A percentile compares a stretch with the other conserved stretches of the same genome.
Conservation (phyloP, 2,888 invertebrate species). For the Creontiades dilutus region DNA sequence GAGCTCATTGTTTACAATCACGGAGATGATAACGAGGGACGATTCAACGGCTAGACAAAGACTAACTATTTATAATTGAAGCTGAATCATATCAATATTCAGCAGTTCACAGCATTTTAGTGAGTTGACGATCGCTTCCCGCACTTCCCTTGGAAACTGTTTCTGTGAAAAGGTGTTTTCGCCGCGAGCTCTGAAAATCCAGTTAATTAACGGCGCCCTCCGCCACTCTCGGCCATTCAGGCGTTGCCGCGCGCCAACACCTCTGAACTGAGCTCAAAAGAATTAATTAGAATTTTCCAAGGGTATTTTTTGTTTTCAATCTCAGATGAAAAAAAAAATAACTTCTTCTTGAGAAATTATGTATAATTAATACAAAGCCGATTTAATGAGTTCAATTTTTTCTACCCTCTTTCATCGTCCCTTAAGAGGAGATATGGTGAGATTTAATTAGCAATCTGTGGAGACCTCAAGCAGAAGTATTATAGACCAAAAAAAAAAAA, state of each 20-base stretch:
- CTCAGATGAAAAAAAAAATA: neutral
- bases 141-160: neutral
- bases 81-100: no score
- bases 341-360: neutral
- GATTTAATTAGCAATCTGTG: neutral
- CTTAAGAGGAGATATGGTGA: neutral
- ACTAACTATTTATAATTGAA: no score
- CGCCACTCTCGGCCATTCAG: neutral
- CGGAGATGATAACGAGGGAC: no score
- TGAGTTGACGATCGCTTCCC: neutral
- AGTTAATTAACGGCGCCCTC: slow-evolving; percentile 10
- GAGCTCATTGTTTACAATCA: no score
- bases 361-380: neutral
- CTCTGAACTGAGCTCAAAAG: neutral
- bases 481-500: no score
- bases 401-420: neutral
- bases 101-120: no score
- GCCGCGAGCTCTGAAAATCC: neutral
- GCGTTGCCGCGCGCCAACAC: neutral
- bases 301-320: neutral
- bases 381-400: slow-evolving; percentile 3
- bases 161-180: neutral
- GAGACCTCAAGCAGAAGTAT: neutral
- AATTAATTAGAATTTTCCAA: neutral
- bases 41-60: no score